These are phyloP conservation scores for Philopotamus ludificatus DNA, from an alignment of 1,140 invertebrate genomes.

Conservation along the genomic window DNA sequence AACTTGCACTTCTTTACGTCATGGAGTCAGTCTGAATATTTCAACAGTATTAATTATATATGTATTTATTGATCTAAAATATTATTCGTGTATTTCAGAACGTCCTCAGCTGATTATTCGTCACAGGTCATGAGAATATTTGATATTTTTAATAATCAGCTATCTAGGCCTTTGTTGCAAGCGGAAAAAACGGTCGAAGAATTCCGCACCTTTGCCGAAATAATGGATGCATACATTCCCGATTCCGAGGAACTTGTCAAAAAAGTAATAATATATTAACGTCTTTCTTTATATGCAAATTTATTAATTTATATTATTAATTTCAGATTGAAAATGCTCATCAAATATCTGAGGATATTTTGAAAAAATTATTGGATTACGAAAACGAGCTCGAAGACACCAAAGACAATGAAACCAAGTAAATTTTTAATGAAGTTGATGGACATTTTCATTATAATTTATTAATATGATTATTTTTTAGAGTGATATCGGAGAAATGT, in stretches of 20 bases:
- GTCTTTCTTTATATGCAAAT: not conserved
- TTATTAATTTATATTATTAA: not conserved
- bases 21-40: slow-evolving; percentile 33
- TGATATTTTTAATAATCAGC: slow-evolving; percentile 34
- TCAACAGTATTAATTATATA: not conserved
- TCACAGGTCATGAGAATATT: slow-evolving; percentile 34
- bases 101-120: slow-evolving; percentile 31
- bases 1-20: slow-evolving; percentile 31
- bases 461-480: no score
- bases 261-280: slow-evolving; percentile 28
- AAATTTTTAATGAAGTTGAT: slow-evolving; percentile 13
- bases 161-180: slow-evolving; percentile 32
- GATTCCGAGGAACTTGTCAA: slow-evolving; percentile 26
- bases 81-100: slow-evolving; percentile 15
- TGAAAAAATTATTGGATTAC: slow-evolving; percentile 35
- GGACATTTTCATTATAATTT: no score
- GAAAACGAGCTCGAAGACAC: slow-evolving; percentile 35
- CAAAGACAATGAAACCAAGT: slow-evolving; percentile 28
- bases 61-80: no score
- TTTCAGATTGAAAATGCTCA: slow-evolving; percentile 36
- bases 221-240: slow-evolving; percentile 35
- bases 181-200: slow-evolving; percentile 33
- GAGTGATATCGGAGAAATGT: slow-evolving; percentile 26
- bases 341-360: slow-evolving; percentile 24
- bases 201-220: slow-evolving; percentile 32